Base-by-base conservation (phyloP, 2,113 vertebrate species). In the Hydrolagus affinis region DNA sequence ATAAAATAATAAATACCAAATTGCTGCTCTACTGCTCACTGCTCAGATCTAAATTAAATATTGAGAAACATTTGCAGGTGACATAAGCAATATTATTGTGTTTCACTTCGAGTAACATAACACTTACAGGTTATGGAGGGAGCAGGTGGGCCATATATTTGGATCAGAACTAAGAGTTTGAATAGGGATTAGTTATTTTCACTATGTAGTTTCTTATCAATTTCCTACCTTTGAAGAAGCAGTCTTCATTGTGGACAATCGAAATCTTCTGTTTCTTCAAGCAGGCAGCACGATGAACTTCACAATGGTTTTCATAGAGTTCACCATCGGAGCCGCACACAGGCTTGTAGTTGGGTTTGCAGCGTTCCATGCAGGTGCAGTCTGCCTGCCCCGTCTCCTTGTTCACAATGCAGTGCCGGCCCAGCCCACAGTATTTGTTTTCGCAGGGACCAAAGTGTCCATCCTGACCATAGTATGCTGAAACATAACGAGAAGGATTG, bases 321-420 rank as follows among this genome's bases (percentile, higher is more conserved):
- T 95, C 94, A 60, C 96, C 96, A 14, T 99, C 97, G 0, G 98
- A 99, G 0, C 96, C 98, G 0, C 98, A 99, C 73, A 98, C 97
- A 0, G 97, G 97, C 85, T 97, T 98, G 87, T 96, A 97, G 88
- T 97, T 97, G 0, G 91, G 94, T 60, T 95, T 97, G 87, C 97
- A 98, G 86, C 69, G 90, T 11, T 95, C 95, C 95, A 98, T 91
- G 88, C 98, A 99, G 3, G 87, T 85, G 10, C 98, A 99, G 85
- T 95, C 94, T 0, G 95, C 95, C 86, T 92, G 94, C 14, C 93
- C 93, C 0, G 91, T 95, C 88, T 92, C 93, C 87, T 88, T 91
- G 87, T 92, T 91, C 87, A 94, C 87, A 64, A 95, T 87, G 0
- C 98, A 99, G 87, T 95, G 97, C 76, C 95, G 95, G 10, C 98